Evolutionary conservation across 2,797 vertebrate species (phyloP), one percentile per base, ranked within the genome.

Genomic region (Eidolon dupreanum): DNA sequence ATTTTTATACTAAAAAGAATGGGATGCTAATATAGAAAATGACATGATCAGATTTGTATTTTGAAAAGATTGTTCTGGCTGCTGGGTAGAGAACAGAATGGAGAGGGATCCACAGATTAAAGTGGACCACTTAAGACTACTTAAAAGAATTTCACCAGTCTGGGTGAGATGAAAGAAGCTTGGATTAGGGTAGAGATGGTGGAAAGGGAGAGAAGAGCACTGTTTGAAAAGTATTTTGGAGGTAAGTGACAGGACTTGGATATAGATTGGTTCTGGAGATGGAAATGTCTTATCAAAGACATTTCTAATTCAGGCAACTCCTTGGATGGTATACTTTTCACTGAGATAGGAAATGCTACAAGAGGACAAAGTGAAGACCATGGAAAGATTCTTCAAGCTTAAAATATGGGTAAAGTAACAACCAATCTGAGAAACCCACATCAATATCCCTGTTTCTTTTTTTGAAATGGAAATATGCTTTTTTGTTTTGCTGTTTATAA

Each of bases 11-110:
- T 86, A 51, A 93, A 53, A 75, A 26, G 19, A 61, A 38, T 77
- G 11, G 66, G 43, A 51, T 43, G 4, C 53, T 90, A 38, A 65
- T 46, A 65, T 71, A 65, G 65, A 88, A 57, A 90, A 81, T 51
- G 53, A 55, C 28, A 38, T 43, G 15, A 66, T 92, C 90, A 85
- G 31, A 65, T 93, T 82, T 83, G 15, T 17, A 19, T 70, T 90
- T 92, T 84, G n/a, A 61, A 77, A 96, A 74, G 71, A 51, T 82
- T 28, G 28, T 71, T 31, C 41, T 96, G 70, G 28, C 75, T 95
- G 13, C 74, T 55, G 84, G 38, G 6, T 78, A 53, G 57, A 93
- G 85, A 90, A 83, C 28, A 91, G 61, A 65, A 38, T 22, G 15
- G 57, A 92, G 70, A 90, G 13, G 46, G 6, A 17, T 70, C 59